Evolutionary conservation across 2,113 vertebrate species (phyloP).

Genomic region (Pachyramphus minor): DNA sequence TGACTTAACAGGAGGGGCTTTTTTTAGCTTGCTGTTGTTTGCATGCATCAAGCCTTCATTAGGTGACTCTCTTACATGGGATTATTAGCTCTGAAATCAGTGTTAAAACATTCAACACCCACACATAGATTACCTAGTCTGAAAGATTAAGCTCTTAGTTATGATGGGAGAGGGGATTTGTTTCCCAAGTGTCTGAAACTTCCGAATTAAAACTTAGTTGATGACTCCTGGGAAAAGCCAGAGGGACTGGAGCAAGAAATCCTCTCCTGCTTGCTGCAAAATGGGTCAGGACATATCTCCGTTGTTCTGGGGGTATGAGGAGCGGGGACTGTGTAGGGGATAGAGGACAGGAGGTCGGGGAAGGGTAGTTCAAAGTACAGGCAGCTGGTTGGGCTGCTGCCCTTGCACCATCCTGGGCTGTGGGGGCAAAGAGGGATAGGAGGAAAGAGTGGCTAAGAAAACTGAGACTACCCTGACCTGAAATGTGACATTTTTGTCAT

Average conservation of each 20-base stretch:
- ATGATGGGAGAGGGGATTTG: background rate
- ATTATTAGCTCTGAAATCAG: slow-evolving; percentile 12
- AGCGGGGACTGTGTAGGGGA: background rate
- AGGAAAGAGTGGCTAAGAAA: background rate
- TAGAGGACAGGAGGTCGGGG: background rate
- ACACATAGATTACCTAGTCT: background rate
- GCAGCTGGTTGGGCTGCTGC: background rate
- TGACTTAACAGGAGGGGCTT: background rate
- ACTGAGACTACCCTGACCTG: background rate
- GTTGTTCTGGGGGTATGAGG: no score
- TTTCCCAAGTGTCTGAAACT: background rate
- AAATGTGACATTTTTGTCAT: background rate
- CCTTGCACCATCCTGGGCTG: background rate
- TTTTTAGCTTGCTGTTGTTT: slow-evolving; percentile 27
- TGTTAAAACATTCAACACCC: background rate
- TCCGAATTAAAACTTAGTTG: background rate
- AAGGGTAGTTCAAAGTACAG: background rate
- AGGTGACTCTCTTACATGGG: background rate
- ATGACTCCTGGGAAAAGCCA: background rate
- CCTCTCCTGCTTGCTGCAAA: background rate
- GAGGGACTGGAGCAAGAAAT: background rate
- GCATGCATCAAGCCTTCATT: background rate
- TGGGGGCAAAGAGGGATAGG: background rate
- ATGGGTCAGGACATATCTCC: background rate
- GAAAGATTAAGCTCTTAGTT: background rate